Base-by-base conservation (phyloP, 2,797 vertebrate genomes). In the Adelosebastes latens region DNA sequence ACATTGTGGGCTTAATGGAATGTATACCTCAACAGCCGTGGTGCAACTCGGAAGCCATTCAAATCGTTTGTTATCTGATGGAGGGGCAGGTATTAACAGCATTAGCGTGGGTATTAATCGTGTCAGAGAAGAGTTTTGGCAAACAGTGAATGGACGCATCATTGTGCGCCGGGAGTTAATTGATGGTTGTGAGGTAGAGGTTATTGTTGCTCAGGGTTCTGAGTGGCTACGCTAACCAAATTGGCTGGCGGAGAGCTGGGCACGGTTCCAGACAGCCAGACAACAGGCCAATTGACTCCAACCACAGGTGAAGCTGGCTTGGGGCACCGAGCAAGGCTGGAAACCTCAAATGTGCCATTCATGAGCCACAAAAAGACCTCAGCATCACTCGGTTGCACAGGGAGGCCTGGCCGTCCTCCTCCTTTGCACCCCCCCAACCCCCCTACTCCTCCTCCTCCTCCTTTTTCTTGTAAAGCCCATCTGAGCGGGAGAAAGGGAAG, bases 241-340 rank as follows among this genome's bases (percentile, higher is more conserved):
- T 70, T 85, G 87, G 86, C 86, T 83, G 76, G 72, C 85, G 60
- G 76, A 85, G 87, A 77, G 62, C 78, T 87, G 90, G 92, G 93
- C 93, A 86, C 32, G 0, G 69, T 69, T 93, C 93, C 93, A 94
- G 91, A 66, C 86, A 49, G 82, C 20, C 87, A 89, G 71, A 93
- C 93, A 94, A 92, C 91, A 89, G 88, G 62, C 86, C 88, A 86
- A 93, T 94, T 94, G 92, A 95, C 92, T 93, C 86, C 78, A n/a
- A 86, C 78, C 92, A 92, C 94, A 95, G 94, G 94, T 95, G 94
- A 95, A 94, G 91, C 88, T 87, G 93, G 85, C 90, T 71, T 65
- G 80, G 79, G 85, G 85, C 89, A 81, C 87, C 55, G 60, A 88
- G 90, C 88, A 91, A 89, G 91, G 75, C 92, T 89, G 90, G 84